Evolutionary conservation across 2,113 vertebrate genomes (phyloP), one percentile per base, ranked within the genome.

Genomic region (Pungitius pungitius): DNA sequence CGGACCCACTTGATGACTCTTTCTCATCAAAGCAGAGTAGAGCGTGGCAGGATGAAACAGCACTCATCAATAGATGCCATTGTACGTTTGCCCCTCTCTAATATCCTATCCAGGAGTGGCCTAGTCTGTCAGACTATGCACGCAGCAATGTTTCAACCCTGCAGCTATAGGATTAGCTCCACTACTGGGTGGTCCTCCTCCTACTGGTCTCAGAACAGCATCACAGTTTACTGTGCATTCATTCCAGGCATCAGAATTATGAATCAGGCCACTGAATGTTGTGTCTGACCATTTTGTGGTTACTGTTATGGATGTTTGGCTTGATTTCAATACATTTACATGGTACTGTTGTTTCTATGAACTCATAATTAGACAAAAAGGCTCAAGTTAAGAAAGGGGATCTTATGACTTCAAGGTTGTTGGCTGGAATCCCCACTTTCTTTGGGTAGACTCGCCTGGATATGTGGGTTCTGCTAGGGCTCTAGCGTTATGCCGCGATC

Each of bases 171-270:
- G 90, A 89, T 88, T 87, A 88, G 58, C 72, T 79, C 22, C 39
- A 69, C 75, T 81, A 85, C 85, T 78, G 88, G 88, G 91, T 92
- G 88, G 90, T 91, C 90, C 74, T 78, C 78, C 65, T 67, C 45
- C 27, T 65, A 18, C 85, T 86, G 78, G 79, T 80, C 74, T 77
- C 73, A 78, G 69, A 84, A 35, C 74, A 83, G 68, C 81, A 81
- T 80, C 77, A 26, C 37, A 71, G 62, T 72, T 45, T 86, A 62
- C 55, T 47, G 58, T 6, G 3, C 39, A 43, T 39, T 73, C 67
- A 66, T 20, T 81, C 58, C 63, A 72, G 76, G 72, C 84, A 69
- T 81, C 60, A 61, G 27, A 60, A 78, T 63, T 56, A 49, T 49
- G 58, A 67, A 77, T 75, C 30, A 65, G 59, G 63, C 57, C 60